Percentiles rank a stretch among this genome's conserved stretches.
Evolutionary conservation across 2,797 vertebrate genomes (phyloP).

Genomic region (Merluccius polli): DNA sequence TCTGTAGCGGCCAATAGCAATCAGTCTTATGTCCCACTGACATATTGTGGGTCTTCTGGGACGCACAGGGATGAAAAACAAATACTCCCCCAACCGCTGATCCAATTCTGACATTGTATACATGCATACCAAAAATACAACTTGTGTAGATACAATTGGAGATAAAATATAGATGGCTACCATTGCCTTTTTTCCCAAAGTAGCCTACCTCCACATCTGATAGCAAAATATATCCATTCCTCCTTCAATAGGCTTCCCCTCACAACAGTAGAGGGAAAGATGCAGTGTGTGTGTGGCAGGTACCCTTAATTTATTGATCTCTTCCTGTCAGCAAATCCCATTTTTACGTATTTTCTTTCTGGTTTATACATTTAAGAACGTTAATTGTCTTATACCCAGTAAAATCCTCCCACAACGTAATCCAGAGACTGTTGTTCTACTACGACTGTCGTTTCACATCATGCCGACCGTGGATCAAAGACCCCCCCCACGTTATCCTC

Average conservation of each 20-base stretch:
- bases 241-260: neutral
- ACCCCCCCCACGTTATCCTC: neutral
- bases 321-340: neutral
- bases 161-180: too few species aligned
- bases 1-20: constrained; percentile 14
- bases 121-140: too few species aligned
- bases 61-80: constrained; percentile 19
- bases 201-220: neutral
- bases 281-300: too few species aligned
- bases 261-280: too few species aligned
- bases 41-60: constrained; percentile 36
- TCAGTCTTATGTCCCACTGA: constrained; percentile 35
- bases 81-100: neutral
- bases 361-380: neutral
- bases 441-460: neutral
- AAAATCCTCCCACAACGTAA: neutral
- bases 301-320: too few species aligned
- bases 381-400: neutral
- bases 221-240: neutral
- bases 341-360: neutral
- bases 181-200: neutral
- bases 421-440: neutral
- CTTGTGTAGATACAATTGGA: too few species aligned
- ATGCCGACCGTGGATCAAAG: neutral
- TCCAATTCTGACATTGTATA: too few species aligned